Conservation (phyloP, 2,113 vertebrate genomes). For the Oxyruncus cristatus region DNA sequence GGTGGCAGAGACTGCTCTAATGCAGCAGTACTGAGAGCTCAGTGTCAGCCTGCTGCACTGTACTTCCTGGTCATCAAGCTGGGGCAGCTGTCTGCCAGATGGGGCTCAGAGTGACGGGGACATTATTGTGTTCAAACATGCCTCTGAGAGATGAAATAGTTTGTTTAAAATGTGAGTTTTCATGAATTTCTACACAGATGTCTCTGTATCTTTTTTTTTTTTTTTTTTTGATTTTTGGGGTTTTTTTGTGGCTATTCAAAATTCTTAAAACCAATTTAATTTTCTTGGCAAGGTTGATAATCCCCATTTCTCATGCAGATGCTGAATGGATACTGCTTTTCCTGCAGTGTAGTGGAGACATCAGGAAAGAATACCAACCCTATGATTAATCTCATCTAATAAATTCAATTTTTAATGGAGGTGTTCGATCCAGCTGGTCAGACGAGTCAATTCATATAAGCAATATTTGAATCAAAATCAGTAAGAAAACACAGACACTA, state of each 20-base stretch:
- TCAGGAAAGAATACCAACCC: not conserved
- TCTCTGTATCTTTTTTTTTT: not conserved
- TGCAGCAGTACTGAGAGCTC: not conserved
- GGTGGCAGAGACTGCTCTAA: not conserved
- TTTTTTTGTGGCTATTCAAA: not conserved
- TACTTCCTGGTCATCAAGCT: not conserved
- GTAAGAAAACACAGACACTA: not conserved
- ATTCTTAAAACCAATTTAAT: not conserved
- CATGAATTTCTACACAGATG: not conserved
- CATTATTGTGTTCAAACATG: not conserved
- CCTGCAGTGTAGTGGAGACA: not conserved
- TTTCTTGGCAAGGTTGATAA: not conserved
- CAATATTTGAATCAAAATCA: not conserved
- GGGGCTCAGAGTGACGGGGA: not conserved
- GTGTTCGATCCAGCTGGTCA: not conserved
- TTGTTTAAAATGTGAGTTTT: not conserved
- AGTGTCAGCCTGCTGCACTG: not conserved
- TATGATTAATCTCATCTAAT: not conserved
- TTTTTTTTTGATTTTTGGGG: not conserved
- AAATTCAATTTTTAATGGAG: not conserved
- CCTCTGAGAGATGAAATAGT: not conserved
- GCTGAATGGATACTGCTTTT: not conserved
- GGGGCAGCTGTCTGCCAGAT: not conserved
- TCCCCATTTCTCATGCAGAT: not conserved
- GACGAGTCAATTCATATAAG: not conserved